Base-by-base conservation (phyloP, 2,888 invertebrate species). In the Oithona nana region DNA sequence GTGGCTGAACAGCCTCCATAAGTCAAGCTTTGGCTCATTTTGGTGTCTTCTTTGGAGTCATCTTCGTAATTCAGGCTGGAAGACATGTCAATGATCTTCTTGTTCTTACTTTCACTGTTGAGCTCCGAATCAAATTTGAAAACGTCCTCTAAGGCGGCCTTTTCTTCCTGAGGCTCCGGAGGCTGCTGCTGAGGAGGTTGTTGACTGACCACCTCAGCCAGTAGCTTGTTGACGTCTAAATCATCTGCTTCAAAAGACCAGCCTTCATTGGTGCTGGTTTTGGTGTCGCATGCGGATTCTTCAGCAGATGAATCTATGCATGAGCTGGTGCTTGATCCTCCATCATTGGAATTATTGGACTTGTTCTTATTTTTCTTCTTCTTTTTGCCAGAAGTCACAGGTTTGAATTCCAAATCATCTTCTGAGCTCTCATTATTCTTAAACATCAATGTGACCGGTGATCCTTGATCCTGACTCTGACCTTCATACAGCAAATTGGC, bases 51-150 rank as follows among this genome's bases (percentile, higher is more conserved):
- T 16, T 20, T 24, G 28, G 50, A 22, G 6, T 59, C 59, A 2
- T 49, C 24, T 2, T 26, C 28, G 22, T 3, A 20, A 20, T 57
- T 28, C 8, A 26, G 50, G n/a, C 28, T 49, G 48, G 59, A 8
- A 13, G 26, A 20, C 24, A 26, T 26, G 4, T n/a, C 30, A 4
- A 20, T 22, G n/a, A n/a, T n/a, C n/a, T n/a, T n/a, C n/a, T n/a
- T n/a, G n/a, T n/a, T n/a, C n/a, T n/a, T n/a, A n/a, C n/a, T 31
- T 8, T 29, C 31, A 1, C 22, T 31, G 28, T 20, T 3, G 3
- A 50, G 24, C 29, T 59, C 59, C 22, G 59, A 59, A 29, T 59
- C 59, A 49, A 59, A 59, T 28, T 59, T 59, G 49, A 59, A 59
- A 16, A 59, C 59, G 26, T 59, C 59, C 48, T 59, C 59, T 8